phyloP scores from a whole-genome alignment of 2,888 invertebrate species.

The Sphinx pinastri region DNA sequence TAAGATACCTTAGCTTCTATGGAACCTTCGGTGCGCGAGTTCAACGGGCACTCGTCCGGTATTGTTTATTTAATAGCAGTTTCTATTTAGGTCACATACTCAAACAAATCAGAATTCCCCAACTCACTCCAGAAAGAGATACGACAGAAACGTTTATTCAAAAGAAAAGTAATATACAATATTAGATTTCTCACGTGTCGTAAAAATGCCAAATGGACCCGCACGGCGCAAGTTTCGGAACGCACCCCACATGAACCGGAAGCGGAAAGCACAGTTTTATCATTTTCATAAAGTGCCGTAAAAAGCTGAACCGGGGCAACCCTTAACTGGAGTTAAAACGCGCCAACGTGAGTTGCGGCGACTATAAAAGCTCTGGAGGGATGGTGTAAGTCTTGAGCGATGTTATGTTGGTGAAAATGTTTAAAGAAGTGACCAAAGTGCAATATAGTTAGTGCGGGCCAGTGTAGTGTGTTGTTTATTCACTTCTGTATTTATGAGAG shows the following conservation, averaged over 20 bases:
- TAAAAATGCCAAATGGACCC: background rate
- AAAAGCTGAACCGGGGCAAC: slow-evolving; percentile 15
- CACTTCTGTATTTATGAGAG: too few species aligned
- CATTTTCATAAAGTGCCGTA: slow-evolving; percentile 40
- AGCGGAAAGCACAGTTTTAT: slow-evolving; percentile 32
- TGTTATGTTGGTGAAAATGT: too few species aligned
- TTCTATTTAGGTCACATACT: too few species aligned
- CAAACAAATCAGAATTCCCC: background rate
- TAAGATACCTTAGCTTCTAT: too few species aligned
- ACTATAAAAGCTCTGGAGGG: background rate
- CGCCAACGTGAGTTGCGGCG: background rate
- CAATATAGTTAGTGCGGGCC: too few species aligned
- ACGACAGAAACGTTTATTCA: background rate
- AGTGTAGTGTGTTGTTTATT: too few species aligned
- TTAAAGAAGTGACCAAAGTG: too few species aligned
- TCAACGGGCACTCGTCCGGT: too few species aligned
- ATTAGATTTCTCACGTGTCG: background rate
- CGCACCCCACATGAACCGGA: background rate
- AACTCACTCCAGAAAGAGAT: background rate
- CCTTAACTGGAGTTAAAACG: slow-evolving; percentile 13
- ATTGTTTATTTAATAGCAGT: too few species aligned
- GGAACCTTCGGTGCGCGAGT: too few species aligned
- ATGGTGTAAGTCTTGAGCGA: background rate
- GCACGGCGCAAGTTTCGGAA: background rate
- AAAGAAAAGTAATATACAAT: slow-evolving; percentile 1